phyloP scores from a whole-genome alignment of 2,113 vertebrate genomes.

The Crocuta crocuta region DNA sequence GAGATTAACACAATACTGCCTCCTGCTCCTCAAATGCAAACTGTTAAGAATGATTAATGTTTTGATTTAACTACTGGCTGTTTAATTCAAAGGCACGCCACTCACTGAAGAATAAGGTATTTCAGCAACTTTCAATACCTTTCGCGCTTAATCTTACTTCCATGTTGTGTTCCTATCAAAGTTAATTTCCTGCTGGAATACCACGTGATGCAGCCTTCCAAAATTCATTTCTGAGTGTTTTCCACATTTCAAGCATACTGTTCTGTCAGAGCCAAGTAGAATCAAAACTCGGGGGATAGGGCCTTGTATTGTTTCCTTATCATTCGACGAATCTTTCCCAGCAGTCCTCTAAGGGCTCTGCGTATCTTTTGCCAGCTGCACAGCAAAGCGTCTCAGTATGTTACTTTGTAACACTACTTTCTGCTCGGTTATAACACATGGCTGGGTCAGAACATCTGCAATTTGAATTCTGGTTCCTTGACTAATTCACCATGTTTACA shows the following conservation, averaged over 20 bases:
- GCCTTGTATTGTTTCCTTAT: background rate
- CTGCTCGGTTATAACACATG: background rate
- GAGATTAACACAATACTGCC: background rate
- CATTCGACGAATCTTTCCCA: background rate
- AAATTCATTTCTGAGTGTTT: background rate
- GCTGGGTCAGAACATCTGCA: background rate
- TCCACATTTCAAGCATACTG: constrained; percentile 11
- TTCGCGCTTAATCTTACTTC: background rate
- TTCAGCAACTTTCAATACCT: background rate
- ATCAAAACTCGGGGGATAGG: background rate
- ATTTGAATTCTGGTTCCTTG: background rate
- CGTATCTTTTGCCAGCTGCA: background rate
- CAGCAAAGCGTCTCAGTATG: background rate
- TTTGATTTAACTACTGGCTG: background rate
- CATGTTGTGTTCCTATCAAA: background rate
- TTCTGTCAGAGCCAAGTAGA: background rate
- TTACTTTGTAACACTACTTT: background rate
- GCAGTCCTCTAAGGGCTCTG: background rate
- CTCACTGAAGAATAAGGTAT: background rate
- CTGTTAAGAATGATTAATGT: background rate
- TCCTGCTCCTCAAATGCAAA: background rate
- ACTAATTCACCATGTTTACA: background rate
- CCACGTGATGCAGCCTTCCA: background rate
- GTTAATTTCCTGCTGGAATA: constrained; percentile 6
- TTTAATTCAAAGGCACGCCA: background rate